phyloP scores from a whole-genome alignment of 1,140 invertebrate genomes.

The Halictus rubicundus region DNA sequence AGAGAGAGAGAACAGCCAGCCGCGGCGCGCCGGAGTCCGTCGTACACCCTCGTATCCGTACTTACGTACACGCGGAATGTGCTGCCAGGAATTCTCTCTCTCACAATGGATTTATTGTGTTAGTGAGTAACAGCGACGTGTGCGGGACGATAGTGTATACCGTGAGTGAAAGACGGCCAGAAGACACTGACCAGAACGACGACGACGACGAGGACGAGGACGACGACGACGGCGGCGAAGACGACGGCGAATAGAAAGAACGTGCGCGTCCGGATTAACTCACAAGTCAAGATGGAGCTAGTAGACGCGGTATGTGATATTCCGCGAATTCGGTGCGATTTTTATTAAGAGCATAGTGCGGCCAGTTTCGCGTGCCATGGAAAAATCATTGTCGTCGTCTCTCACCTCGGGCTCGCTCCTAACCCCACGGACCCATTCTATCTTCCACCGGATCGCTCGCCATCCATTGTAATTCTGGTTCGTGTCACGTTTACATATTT shows the following conservation, averaged over 20 bases:
- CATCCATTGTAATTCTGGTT: neutral
- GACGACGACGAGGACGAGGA: slow-evolving; percentile 6
- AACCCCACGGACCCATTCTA: neutral
- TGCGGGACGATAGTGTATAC: slow-evolving; percentile 24
- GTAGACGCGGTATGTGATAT: slow-evolving; percentile 58
- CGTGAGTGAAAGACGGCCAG: slow-evolving; percentile 34
- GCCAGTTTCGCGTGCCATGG: slow-evolving; percentile 1
- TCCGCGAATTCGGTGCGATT: slow-evolving; percentile 41
- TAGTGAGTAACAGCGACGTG: slow-evolving; percentile 66
- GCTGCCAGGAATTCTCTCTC: slow-evolving; percentile 74
- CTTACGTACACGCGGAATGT: slow-evolving; percentile 68
- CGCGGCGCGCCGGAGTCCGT: slow-evolving; percentile 28
- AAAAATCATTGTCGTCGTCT: slow-evolving; percentile 8
- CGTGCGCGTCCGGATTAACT: slow-evolving; percentile 50
- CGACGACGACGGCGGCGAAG: slow-evolving; percentile 23
- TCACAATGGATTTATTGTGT: slow-evolving; percentile 77
- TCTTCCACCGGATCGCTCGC: neutral
- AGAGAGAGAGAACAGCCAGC: neutral
- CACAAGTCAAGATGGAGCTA: slow-evolving; percentile 63
- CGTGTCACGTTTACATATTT: slow-evolving; percentile 8
- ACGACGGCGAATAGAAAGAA: slow-evolving; percentile 40
- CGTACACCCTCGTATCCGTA: slow-evolving; percentile 61
- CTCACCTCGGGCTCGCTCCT: neutral
- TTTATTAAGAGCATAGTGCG: slow-evolving; percentile 24
- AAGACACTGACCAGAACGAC: slow-evolving; percentile 29